phyloP scores from a whole-genome alignment of 1,140 invertebrate species.

The Drosophila ambigua region DNA sequence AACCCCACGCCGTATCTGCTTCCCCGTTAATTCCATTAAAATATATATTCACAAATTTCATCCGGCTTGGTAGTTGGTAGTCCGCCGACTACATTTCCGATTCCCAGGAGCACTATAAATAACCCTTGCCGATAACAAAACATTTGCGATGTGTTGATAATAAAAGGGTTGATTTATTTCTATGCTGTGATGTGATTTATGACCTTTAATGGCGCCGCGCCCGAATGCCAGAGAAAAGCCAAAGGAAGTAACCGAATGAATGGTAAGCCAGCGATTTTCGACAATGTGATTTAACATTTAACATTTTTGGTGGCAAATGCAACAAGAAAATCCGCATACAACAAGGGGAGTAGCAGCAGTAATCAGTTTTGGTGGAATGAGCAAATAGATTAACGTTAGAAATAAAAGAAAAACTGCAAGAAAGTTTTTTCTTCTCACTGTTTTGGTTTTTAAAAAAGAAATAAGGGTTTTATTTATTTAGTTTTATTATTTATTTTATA shows the following conservation, averaged over 20 bases:
- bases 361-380: too few species aligned
- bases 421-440: too few species aligned
- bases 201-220: conserved; percentile 72
- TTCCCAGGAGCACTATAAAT: conserved; percentile 75
- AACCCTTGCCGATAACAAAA: conserved; percentile 81
- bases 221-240: conserved; percentile 25
- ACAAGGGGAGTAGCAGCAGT: too few species aligned
- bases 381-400: too few species aligned
- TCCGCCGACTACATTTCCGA: background rate
- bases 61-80: background rate
- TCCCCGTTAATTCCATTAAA: conserved; percentile 57
- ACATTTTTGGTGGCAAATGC: conserved; percentile 22
- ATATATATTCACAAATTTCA: conserved; percentile 63
- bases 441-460: too few species aligned
- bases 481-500: too few species aligned
- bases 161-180: conserved; percentile 81
- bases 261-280: conserved; percentile 24
- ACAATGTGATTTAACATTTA: conserved; percentile 54
- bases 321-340: conserved; percentile 10
- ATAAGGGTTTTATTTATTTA: too few species aligned
- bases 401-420: too few species aligned
- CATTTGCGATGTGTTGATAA: conserved; percentile 82
- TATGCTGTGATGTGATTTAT: conserved; percentile 82
- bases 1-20: conserved; percentile 20
- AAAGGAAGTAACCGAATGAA: background rate